These are phyloP conservation scores for Zaprionus lachaisei DNA, from an alignment of 1,140 invertebrate genomes.

Conservation along the genomic window DNA sequence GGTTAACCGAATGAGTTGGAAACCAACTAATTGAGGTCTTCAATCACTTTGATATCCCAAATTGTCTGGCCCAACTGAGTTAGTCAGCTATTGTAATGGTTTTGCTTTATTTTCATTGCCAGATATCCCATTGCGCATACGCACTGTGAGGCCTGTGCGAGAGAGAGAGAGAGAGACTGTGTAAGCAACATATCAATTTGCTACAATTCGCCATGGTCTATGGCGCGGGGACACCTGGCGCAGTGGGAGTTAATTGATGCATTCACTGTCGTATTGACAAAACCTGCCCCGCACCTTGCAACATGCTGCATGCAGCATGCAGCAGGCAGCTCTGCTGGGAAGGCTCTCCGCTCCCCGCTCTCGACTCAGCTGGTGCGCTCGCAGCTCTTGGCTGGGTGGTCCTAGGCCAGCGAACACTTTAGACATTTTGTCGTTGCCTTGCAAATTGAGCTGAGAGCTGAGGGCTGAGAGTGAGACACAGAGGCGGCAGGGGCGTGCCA, in stretches of 20 bases:
- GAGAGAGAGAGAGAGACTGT: not conserved
- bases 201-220: constrained; percentile 27
- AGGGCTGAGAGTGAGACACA: constrained; percentile 32
- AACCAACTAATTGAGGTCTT: not conserved
- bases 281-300: constrained; percentile 14
- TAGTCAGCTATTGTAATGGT: not conserved
- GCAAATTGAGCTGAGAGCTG: constrained; percentile 57
- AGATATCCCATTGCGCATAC: constrained; percentile 60
- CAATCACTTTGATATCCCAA: not conserved
- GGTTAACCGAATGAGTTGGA: not conserved
- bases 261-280: constrained; percentile 25
- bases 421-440: constrained; percentile 71
- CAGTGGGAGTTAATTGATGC: constrained; percentile 76
- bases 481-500: constrained; percentile 70
- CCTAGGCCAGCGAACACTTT: constrained; percentile 58
- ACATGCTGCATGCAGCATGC: not conserved
- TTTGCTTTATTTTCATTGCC: not conserved
- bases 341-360: not conserved
- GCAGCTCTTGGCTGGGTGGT: constrained; percentile 62
- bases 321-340: constrained; percentile 3
- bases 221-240: constrained; percentile 35
- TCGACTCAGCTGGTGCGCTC: not conserved
- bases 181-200: constrained; percentile 40
- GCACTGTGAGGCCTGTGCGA: constrained; percentile 33
- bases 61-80: not conserved